A percentile compares a stretch with the other conserved stretches of the same genome.
These are phyloP conservation scores for Chromis chromis DNA, from an alignment of 2,797 vertebrate species.

Conservation along the genomic window DNA sequence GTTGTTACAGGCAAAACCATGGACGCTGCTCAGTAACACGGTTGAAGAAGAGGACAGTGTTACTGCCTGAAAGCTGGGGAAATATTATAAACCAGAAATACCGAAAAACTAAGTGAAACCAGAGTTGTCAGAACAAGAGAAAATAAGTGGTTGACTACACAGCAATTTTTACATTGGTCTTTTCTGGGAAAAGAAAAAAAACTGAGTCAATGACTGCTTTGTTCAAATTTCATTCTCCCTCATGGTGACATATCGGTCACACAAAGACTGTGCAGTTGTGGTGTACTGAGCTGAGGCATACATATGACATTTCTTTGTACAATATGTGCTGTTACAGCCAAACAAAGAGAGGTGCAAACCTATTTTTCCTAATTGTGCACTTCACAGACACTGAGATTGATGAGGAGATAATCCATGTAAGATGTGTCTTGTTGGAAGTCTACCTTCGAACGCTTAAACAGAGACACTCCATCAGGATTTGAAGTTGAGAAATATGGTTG, in stretches of 20 bases:
- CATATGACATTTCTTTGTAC: constrained; percentile 26
- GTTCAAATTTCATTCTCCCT: constrained; percentile 62
- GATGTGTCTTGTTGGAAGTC: constrained; percentile 75
- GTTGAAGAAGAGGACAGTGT: constrained; percentile 68
- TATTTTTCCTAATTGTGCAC: constrained; percentile 64
- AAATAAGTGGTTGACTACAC: constrained; percentile 46
- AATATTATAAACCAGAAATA: constrained; percentile 66
- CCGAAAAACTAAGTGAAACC: constrained; percentile 72
- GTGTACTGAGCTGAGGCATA: constrained; percentile 31
- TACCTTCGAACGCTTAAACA: constrained; percentile 78
- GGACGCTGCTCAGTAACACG: constrained; percentile 48
- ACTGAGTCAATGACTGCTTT: constrained; percentile 60
- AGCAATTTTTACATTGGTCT: constrained; percentile 37
- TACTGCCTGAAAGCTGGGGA: constrained; percentile 56
- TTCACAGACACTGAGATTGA: constrained; percentile 68
- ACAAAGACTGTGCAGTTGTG: constrained; percentile 52
- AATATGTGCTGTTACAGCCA: constrained; percentile 12
- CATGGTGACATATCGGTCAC: constrained; percentile 53
- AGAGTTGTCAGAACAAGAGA: constrained; percentile 58
- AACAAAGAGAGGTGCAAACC: constrained; percentile 40
- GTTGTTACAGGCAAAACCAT: constrained; percentile 50
- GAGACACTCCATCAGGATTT: constrained; percentile 82
- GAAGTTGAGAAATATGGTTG: constrained; percentile 86
- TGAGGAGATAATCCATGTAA: constrained; percentile 78
- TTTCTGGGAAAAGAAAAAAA: constrained; percentile 34